Evolutionary conservation across 2,797 vertebrate species (phyloP), one percentile per base, ranked within the genome.

Genomic region (Martes flavigula): DNA sequence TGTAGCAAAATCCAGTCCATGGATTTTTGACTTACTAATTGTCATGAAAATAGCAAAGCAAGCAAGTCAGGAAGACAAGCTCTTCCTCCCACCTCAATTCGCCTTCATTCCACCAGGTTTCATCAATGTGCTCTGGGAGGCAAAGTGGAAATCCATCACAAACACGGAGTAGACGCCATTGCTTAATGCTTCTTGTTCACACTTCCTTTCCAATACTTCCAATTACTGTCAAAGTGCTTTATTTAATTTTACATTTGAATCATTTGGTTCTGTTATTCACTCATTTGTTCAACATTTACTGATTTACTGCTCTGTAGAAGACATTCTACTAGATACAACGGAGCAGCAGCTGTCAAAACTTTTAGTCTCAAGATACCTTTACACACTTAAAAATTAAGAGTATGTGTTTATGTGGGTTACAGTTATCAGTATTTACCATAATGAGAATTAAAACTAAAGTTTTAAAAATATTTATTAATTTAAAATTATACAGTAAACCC

Each of bases 311-410:
- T 87, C 38, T 66, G 4, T 20, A 30, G 12, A 90, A 91, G 58
- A 6, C 58, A 48, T 75, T 86, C 79, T 43, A 38, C 40, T 66
- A 27, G 62, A 89, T 27, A 90, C 62, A 46, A 48, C 6, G 9
- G n/a, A 60, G 40, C 48, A 56, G 62, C 11, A 92, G 27, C 18
- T 64, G 38, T 43, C 66, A 87, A 87, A 77, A 2, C 40, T 92
- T 72, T 48, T 64, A 58, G 46, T 46, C 38, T 73, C 89, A 70
- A 21, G 62, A 35, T 25, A 73, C 9, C 4, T 51, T 85, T 62
- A 88, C 32, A 85, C 10, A 95, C 56, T 95, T 64, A 87, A 93
- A 92, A 43, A 75, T 48, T 79, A 90, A 87, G 32, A 51, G 48
- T 51, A 51, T 40, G 23, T 82, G 25, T 83, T 91, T 93, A 83